phyloP scores from a whole-genome alignment of 1,140 invertebrate genomes.

The Bombus sylvicola region DNA sequence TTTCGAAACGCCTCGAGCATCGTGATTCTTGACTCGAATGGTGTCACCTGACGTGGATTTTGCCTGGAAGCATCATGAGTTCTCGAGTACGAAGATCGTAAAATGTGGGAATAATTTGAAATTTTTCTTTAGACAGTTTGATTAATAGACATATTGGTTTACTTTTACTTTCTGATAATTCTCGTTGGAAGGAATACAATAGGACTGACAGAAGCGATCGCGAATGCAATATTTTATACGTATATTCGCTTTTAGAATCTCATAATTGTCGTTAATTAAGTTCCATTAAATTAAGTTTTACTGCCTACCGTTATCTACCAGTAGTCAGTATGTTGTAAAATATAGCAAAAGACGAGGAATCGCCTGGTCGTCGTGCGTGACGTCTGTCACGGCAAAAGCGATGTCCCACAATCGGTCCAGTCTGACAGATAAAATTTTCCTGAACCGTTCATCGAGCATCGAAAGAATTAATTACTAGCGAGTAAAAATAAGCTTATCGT shows the following conservation, averaged over 20 bases:
- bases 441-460: background rate
- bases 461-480: conserved; percentile 36
- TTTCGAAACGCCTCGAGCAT: background rate
- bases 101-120: background rate
- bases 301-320: background rate
- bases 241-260: background rate
- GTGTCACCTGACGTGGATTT: background rate
- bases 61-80: background rate
- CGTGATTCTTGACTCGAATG: background rate
- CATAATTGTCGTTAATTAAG: background rate
- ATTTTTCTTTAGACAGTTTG: background rate
- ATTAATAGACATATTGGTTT: background rate
- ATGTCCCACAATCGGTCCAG: background rate
- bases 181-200: background rate
- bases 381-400: background rate
- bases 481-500: conserved; percentile 44
- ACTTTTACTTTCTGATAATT: background rate
- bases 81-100: background rate
- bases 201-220: no score
- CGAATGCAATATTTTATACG: no score
- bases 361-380: background rate
- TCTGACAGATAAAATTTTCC: conserved; percentile 15
- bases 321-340: background rate
- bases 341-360: background rate
- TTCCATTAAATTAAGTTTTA: background rate